Conservation (phyloP, 2,888 invertebrate genomes). For the Caenorhabditis panamensis region DNA sequence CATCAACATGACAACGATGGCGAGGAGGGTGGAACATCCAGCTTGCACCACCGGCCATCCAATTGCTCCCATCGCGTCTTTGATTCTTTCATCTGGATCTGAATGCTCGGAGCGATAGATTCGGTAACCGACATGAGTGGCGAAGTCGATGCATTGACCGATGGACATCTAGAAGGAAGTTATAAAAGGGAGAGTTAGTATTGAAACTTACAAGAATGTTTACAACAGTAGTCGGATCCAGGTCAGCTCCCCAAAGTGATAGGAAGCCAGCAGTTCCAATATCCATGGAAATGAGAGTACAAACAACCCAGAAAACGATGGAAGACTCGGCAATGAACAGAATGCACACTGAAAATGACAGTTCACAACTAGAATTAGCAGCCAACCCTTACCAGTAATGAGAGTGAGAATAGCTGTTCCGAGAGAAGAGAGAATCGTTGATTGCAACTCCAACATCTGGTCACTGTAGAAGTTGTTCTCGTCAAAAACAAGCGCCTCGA, state of each 20-base stretch:
- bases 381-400: conserved; percentile 53
- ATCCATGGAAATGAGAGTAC: conserved; percentile 78
- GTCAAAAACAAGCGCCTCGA: conserved; percentile 80
- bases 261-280: conserved; percentile 79
- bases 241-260: conserved; percentile 80
- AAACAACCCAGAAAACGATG: conserved; percentile 81
- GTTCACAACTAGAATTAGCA: not conserved
- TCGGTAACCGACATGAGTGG: conserved; percentile 80
- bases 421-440: conserved; percentile 77
- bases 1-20: conserved; percentile 76
- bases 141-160: conserved; percentile 81
- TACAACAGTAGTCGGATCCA: conserved; percentile 80
- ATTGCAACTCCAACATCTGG: conserved; percentile 79
- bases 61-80: conserved; percentile 79
- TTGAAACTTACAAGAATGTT: conserved; percentile 76
- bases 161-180: conserved; percentile 77
- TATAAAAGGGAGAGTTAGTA: not conserved
- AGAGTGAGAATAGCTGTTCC: conserved; percentile 80
- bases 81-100: conserved; percentile 69
- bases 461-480: conserved; percentile 81
- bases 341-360: conserved; percentile 77
- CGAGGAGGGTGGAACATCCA: conserved; percentile 66
- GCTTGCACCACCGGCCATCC: conserved; percentile 81
- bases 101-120: conserved; percentile 71
- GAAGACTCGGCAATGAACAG: conserved; percentile 79